A percentile compares a stretch with the other conserved stretches of the same genome.
Conservation (phyloP, 2,888 invertebrate genomes). For the Catocala fraxini region DNA sequence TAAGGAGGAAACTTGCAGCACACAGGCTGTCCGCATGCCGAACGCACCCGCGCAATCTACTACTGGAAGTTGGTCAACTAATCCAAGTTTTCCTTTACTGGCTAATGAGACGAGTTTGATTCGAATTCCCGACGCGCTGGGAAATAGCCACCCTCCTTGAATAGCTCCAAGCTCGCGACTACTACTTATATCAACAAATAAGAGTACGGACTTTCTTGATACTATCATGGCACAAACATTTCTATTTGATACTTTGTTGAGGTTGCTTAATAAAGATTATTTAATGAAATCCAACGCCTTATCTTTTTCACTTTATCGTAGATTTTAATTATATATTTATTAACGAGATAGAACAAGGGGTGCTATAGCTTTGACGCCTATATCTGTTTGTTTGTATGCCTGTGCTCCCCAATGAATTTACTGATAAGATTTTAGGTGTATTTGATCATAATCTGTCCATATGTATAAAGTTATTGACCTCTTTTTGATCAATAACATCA, state of each 20-base stretch:
- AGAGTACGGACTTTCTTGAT: conserved; percentile 26
- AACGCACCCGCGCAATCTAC: conserved; percentile 65
- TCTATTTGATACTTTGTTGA: not conserved
- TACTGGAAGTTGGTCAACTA: conserved; percentile 83
- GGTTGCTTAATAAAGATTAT: not conserved
- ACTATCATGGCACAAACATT: conserved; percentile 11
- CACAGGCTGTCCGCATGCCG: conserved; percentile 54
- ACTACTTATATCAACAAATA: conserved; percentile 39
- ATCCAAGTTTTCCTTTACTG: conserved; percentile 86
- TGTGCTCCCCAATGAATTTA: no score
- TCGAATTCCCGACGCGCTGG: conserved; percentile 73
- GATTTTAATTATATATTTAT: no score
- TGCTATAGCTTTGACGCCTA: no score
- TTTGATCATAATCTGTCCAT: no score
- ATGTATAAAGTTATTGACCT: no score
- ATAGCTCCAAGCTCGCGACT: conserved; percentile 45
- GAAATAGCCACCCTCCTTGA: conserved; percentile 65
- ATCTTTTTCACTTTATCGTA: no score
- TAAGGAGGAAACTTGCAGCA: conserved; percentile 51
- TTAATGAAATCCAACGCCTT: not conserved
- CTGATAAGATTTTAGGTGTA: no score
- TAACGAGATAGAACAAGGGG: no score
- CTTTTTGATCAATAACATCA: no score
- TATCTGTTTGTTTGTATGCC: no score
- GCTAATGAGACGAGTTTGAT: conserved; percentile 86